phyloP scores from a whole-genome alignment of 2,797 vertebrate genomes.

The Natrix natrix region DNA sequence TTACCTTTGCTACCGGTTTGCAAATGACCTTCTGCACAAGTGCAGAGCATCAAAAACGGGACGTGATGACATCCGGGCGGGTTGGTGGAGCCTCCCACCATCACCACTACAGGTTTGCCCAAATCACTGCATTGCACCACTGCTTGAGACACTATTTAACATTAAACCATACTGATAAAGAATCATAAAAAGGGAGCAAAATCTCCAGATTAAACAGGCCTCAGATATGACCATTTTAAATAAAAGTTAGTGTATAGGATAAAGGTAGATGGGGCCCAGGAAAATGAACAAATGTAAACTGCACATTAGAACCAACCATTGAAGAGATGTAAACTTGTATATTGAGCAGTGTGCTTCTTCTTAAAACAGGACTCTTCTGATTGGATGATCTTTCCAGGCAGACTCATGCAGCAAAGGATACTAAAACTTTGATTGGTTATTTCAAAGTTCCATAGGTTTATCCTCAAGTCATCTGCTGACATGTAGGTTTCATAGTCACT shows the following conservation, averaged over 20 bases:
- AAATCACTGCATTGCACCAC: too few species aligned
- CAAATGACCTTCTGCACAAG: too few species aligned
- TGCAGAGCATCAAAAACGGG: too few species aligned
- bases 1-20: too few species aligned
- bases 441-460: constrained; percentile 96
- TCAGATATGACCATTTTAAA: background rate
- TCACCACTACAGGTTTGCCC: too few species aligned
- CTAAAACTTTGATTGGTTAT: constrained; percentile 97
- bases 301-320: constrained; percentile 11
- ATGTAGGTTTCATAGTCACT: constrained; percentile 96
- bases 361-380: background rate
- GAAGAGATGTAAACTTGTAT: constrained; percentile 17
- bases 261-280: background rate
- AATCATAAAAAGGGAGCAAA: background rate
- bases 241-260: background rate
- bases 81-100: too few species aligned
- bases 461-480: constrained; percentile 93
- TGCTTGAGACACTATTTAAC: background rate
- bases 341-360: background rate
- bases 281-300: background rate
- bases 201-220: background rate
- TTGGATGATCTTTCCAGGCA: constrained; percentile 1
- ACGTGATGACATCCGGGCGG: too few species aligned
- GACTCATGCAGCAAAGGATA: constrained; percentile 79
- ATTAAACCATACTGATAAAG: background rate